Evolutionary conservation across 35 echinoderm and acorn worm genomes (phyloP).

Genomic region (Apostichopus californicus): DNA sequence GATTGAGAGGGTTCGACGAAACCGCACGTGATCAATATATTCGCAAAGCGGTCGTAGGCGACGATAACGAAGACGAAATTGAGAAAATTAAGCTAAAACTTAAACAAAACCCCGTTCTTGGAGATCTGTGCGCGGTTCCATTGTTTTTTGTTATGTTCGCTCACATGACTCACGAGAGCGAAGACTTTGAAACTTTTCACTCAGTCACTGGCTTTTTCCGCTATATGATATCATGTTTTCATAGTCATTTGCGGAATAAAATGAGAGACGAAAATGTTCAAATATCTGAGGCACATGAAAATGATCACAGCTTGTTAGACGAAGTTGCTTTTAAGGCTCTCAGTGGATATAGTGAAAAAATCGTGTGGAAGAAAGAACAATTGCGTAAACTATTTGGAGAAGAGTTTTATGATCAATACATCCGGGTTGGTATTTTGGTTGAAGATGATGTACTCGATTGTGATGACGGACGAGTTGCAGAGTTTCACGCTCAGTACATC

Average conservation of each 20-base stretch:
- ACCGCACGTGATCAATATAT: no score
- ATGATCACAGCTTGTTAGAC: neutral
- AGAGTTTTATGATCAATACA: neutral
- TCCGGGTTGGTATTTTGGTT: no score
- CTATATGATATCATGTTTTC: neutral
- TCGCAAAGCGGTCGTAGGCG: no score
- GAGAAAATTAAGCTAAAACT: neutral
- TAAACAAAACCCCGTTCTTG: neutral
- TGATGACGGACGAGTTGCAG: no score
- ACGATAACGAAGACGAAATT: neutral
- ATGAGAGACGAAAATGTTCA: no score
- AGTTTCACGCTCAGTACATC: no score
- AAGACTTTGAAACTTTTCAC: no score
- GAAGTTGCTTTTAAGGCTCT: neutral
- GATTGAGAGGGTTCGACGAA: no score
- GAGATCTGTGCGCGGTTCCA: neutral
- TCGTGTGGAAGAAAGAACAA: neutral
- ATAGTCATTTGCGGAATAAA: neutral
- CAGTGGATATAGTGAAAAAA: neutral
- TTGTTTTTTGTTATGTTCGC: slow-evolving; percentile 22
- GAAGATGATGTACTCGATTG: no score
- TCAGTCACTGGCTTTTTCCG: neutral
- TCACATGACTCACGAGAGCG: neutral
- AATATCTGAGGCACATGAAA: neutral
- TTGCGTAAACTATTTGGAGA: neutral